Percentiles rank a stretch among this genome's conserved stretches.
phyloP scores from a whole-genome alignment of 2,113 vertebrate genomes.

The Xiphias gladius region DNA sequence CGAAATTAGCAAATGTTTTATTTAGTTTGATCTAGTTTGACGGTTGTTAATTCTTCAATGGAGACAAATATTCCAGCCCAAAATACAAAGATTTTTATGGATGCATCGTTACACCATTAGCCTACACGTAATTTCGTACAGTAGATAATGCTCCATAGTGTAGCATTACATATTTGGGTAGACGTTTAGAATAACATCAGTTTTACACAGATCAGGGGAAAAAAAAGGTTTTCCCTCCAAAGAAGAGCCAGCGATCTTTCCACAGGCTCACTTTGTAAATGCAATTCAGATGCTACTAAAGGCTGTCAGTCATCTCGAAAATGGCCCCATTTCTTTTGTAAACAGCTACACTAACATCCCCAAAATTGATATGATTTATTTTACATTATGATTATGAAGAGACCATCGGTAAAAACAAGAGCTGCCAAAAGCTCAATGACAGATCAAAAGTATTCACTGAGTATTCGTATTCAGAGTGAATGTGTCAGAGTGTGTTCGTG shows the following conservation, averaged over 20 bases:
- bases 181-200: neutral
- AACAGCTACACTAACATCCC: neutral
- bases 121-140: no score
- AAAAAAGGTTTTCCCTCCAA: neutral
- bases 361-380: neutral
- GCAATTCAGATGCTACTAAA: neutral
- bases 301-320: neutral
- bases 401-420: no score
- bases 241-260: no score
- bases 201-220: no score
- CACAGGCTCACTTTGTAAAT: neutral
- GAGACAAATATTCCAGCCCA: no score
- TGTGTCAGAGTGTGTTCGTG: neutral
- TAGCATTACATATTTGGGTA: no score
- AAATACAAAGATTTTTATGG: neutral
- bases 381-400: no score
- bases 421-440: constrained; percentile 3
- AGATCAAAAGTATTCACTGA: neutral
- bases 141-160: no score
- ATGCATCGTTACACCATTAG: neutral
- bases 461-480: neutral
- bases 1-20: neutral
- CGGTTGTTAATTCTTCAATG: neutral
- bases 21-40: neutral
- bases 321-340: neutral